Evolutionary conservation across 2,888 invertebrate genomes (phyloP).

Genomic region (Gastracanthus pulcherrimus): DNA sequence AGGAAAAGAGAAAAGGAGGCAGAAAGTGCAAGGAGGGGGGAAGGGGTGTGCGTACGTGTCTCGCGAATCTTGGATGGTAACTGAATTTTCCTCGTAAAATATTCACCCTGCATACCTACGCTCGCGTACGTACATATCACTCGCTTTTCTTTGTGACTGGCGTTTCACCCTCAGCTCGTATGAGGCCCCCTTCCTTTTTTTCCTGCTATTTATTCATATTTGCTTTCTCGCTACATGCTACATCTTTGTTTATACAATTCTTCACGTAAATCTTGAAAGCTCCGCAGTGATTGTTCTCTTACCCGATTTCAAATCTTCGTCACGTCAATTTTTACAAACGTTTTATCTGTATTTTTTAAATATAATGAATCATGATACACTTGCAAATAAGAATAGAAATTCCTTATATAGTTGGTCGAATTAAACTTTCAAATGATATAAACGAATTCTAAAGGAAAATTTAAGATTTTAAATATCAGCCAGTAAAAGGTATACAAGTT

Average conservation of each 20-base stretch:
- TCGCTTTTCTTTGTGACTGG: constrained; percentile 61
- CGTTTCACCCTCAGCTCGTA: constrained; percentile 55
- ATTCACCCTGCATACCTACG: constrained; percentile 73
- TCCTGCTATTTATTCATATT: constrained; percentile 52
- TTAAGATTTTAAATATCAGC: no score
- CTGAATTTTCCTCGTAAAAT: constrained; percentile 75
- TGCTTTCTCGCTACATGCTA: not conserved
- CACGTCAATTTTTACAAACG: no score
- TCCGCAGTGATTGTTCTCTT: not conserved
- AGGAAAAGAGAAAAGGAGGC: constrained; percentile 18
- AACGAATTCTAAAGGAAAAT: no score
- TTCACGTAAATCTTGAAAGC: not conserved
- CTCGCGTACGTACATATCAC: constrained; percentile 68
- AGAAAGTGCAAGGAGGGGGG: constrained; percentile 53
- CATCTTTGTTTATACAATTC: constrained; percentile 48
- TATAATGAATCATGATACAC: no score
- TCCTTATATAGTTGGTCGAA: no score
- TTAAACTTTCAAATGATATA: no score
- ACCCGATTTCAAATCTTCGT: not conserved
- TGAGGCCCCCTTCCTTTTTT: constrained; percentile 52
- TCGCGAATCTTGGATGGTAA: constrained; percentile 73
- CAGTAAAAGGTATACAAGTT: no score
- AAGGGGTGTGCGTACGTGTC: constrained; percentile 70
- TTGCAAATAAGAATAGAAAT: no score
- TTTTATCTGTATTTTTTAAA: no score